A percentile compares a stretch with the other conserved stretches of the same genome.
phyloP scores from a whole-genome alignment of 2,797 vertebrate genomes.

The Echiichthys vipera region DNA sequence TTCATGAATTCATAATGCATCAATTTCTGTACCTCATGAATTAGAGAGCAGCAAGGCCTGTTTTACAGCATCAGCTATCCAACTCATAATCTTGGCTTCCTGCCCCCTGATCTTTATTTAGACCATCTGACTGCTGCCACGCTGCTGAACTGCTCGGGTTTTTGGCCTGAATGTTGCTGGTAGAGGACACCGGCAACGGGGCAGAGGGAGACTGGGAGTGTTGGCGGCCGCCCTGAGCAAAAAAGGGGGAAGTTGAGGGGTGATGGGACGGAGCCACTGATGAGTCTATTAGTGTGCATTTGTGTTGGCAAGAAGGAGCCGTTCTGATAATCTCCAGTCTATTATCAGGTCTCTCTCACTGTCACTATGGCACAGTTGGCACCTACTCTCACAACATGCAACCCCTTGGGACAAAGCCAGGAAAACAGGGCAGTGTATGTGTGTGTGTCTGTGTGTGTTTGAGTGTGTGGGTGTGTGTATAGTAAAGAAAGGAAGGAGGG shows the following conservation, averaged over 20 bases:
- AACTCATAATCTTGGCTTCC: background rate
- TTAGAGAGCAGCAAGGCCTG: background rate
- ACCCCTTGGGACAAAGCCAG: conserved; percentile 53
- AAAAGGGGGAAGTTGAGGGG: conserved; percentile 19
- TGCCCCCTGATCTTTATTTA: conserved; percentile 41
- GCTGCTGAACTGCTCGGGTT: conserved; percentile 15
- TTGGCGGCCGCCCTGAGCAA: conserved; percentile 17
- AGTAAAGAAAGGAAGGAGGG: background rate
- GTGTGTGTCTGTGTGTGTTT: conserved; percentile 5
- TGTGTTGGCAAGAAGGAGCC: conserved; percentile 36
- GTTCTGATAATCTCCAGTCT: conserved; percentile 52
- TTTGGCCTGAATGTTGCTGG: conserved; percentile 25
- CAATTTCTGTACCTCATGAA: too few species aligned
- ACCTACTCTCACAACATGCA: conserved; percentile 46
- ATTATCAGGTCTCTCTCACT: conserved; percentile 69
- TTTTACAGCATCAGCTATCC: background rate
- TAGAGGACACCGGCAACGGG: background rate
- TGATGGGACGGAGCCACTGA: conserved; percentile 30
- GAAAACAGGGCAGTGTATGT: conserved; percentile 28
- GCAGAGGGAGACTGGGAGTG: background rate
- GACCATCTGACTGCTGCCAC: conserved; percentile 11
- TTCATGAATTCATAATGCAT: too few species aligned
- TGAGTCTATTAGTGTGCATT: conserved; percentile 33
- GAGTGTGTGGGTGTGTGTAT: background rate
- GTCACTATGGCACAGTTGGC: conserved; percentile 62